phyloP scores from a whole-genome alignment of 2,888 invertebrate genomes.

The Matsumyia berberina region DNA sequence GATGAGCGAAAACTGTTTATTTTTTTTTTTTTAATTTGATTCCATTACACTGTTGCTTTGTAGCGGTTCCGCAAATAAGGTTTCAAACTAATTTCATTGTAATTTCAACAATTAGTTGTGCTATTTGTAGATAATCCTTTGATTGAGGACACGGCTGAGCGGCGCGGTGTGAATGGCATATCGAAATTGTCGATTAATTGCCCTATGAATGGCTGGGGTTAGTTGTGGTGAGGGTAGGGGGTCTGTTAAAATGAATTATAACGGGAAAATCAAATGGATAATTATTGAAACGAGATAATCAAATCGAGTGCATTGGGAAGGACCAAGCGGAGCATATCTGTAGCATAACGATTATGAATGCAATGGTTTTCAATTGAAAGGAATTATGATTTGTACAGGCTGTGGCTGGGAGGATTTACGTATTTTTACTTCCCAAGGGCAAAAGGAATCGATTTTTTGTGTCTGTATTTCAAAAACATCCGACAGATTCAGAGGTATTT shows the following conservation, averaged over 20 bases:
- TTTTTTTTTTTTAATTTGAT: conserved; percentile 37
- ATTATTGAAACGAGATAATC: conserved; percentile 36
- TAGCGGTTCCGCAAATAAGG: conserved; percentile 63
- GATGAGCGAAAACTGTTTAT: conserved; percentile 45
- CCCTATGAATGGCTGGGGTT: background rate
- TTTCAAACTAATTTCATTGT: conserved; percentile 71
- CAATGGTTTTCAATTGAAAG: too few species aligned
- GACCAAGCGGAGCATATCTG: too few species aligned
- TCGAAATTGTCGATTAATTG: conserved; percentile 54
- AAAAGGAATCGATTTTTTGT: too few species aligned
- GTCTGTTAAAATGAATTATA: conserved; percentile 25
- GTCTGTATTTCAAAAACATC: too few species aligned
- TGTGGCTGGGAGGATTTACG: too few species aligned
- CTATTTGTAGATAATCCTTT: conserved; percentile 71
- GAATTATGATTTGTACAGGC: too few species aligned
- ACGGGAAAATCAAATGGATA: conserved; percentile 16
- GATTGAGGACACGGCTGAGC: conserved; percentile 52
- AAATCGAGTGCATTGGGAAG: conserved; percentile 12
- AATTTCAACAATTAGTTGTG: conserved; percentile 67
- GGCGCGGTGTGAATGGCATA: conserved; percentile 28
- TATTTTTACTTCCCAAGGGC: too few species aligned
- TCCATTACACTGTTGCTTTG: conserved; percentile 69
- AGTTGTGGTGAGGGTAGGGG: too few species aligned
- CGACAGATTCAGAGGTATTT: too few species aligned
- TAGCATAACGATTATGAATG: too few species aligned